A percentile compares a stretch with the other conserved stretches of the same genome.
Conservation (phyloP, 2,888 invertebrate genomes). For the Pseudoips prasinana region DNA sequence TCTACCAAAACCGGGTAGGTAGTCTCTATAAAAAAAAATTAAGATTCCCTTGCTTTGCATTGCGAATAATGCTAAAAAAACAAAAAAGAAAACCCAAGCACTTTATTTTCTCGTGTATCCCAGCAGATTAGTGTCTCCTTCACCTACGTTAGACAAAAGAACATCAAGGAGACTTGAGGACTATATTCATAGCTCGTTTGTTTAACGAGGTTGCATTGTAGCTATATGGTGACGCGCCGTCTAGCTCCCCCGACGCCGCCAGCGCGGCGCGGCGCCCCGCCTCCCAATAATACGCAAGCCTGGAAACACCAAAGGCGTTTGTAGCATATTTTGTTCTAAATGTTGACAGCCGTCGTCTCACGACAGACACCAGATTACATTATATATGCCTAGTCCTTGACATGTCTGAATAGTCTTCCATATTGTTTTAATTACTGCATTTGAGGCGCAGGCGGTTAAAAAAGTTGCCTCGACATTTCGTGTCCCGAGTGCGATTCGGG, state of each 20-base stretch:
- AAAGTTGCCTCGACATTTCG: too few species aligned
- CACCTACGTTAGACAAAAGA: constrained; percentile 35
- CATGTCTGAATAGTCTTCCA: too few species aligned
- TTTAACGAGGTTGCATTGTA: constrained; percentile 50
- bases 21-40: too few species aligned
- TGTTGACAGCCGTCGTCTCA: constrained; percentile 16
- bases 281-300: constrained; percentile 28
- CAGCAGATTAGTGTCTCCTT: constrained; percentile 12
- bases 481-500: too few species aligned
- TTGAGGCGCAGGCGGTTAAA: too few species aligned
- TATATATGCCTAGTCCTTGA: too few species aligned
- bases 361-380: constrained; percentile 20
- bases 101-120: too few species aligned
- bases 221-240: constrained; percentile 62
- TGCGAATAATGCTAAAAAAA: too few species aligned
- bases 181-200: constrained; percentile 44
- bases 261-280: constrained; percentile 11
- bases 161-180: constrained; percentile 28
- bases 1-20: too few species aligned
- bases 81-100: too few species aligned
- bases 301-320: constrained; percentile 16
- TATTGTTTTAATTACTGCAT: too few species aligned
- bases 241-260: constrained; percentile 51
- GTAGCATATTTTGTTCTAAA: constrained; percentile 11
- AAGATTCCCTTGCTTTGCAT: too few species aligned